phyloP scores from a whole-genome alignment of 2,113 vertebrate genomes.

The Pitta sordida region DNA sequence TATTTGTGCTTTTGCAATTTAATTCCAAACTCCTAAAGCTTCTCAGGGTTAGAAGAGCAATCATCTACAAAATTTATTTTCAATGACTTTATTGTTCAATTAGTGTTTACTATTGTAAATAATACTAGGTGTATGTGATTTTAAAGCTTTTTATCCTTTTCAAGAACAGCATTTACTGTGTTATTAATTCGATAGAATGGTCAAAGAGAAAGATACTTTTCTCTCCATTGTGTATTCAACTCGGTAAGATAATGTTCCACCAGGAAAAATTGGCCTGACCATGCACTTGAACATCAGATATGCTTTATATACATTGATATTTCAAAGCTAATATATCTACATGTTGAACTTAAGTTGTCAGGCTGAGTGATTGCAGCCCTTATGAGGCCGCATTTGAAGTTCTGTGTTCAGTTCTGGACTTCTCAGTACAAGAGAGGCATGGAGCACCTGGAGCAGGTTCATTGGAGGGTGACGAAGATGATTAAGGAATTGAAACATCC shows the following conservation, averaged over 20 bases:
- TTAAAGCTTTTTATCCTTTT: neutral
- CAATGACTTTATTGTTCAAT: neutral
- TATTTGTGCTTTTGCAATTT: neutral
- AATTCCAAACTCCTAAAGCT: neutral
- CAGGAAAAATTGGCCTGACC: neutral
- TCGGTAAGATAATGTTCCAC: neutral
- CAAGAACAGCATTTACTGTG: neutral
- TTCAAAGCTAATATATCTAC: neutral
- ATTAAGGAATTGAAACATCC: too few relatives aligned
- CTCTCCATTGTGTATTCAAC: neutral
- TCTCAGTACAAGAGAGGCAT: neutral
- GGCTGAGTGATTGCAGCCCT: neutral
- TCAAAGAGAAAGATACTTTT: neutral
- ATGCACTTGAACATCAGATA: neutral
- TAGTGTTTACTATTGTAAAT: neutral
- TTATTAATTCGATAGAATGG: neutral
- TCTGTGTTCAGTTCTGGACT: neutral
- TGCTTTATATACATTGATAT: neutral
- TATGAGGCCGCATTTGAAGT: neutral
- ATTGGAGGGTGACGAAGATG: neutral
- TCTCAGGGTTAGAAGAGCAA: neutral
- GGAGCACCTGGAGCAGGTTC: fast-evolving
- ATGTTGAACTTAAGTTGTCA: neutral
- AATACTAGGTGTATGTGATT: neutral
- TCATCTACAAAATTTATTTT: neutral